Base-by-base conservation (phyloP, 2,797 vertebrate genomes). In the Enteromius treurensis region DNA sequence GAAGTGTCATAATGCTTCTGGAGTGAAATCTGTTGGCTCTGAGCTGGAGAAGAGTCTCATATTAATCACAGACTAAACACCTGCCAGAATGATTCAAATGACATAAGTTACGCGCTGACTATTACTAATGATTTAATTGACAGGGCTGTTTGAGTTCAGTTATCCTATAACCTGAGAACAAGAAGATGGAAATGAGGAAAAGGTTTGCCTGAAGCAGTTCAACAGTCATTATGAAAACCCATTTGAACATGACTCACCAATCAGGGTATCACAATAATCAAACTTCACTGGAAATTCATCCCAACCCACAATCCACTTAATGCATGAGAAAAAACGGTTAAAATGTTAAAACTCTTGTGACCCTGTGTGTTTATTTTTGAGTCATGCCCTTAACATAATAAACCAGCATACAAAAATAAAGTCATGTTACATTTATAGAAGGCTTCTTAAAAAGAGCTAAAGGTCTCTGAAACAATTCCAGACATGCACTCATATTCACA, bases 281-380 rank as follows among this genome's bases (percentile, higher is more conserved):
- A 1, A 8, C 26, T 29, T 29, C 23, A 19, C 45, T 71, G 69
- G 42, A 71, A 69, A 67, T 34, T 21, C 17, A 19, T 17, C 17
- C 0, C 17, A 0, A 0, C 32, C 29, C 15, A 34, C 17, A 40
- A 40, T 40, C 37, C 37, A 45, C 40, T 23, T 40, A 1, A 58
- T 58, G 53, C 51, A 58, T 75, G 73, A 75, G 73, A 73, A 75
- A 73, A 75, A 34, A 53, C 53, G 47, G 29, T n/a, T 53, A 10
- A 55, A 37, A 75, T 55, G 14, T 75, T 2, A 53, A 7, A 74
- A 75, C 7, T 29, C 10, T 32, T 53, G 15, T 23, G 32, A 55
- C 45, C 23, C n/a, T 51, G 45, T 51, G 5, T 58, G 9, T 75
- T 75, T 75, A 23, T 75, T 75, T 75, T 34, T 40, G 73, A 75